These are phyloP conservation scores for Melanargia galathea DNA, from an alignment of 2,888 invertebrate genomes.

Conservation along the genomic window DNA sequence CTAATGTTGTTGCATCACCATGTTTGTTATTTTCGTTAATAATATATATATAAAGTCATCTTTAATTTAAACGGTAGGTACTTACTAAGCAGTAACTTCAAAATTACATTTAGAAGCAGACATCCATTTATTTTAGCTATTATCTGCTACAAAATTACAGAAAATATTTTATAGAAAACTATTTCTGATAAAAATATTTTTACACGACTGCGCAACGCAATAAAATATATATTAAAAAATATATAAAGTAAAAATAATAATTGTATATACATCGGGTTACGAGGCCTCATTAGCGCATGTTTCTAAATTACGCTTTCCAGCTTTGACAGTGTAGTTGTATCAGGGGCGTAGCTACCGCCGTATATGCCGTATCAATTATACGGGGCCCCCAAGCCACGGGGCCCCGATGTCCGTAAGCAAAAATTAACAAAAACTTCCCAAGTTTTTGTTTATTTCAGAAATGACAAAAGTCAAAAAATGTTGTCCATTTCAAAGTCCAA, in stretches of 20 bases:
- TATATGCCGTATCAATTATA: too few species aligned
- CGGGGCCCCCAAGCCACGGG: too few species aligned
- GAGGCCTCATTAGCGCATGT: conserved; percentile 40
- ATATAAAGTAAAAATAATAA: neutral
- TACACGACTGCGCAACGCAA: neutral
- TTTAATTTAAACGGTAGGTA: neutral
- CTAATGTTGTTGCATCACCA: conserved; percentile 1
- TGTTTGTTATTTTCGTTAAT: neutral
- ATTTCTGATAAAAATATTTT: too few species aligned
- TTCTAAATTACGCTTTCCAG: conserved; percentile 48
- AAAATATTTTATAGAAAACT: neutral
- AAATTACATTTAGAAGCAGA: neutral
- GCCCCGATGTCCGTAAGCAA: too few species aligned
- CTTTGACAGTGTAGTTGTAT: conserved; percentile 53
- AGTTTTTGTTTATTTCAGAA: too few species aligned
- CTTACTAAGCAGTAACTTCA: neutral
- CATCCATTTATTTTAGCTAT: neutral
- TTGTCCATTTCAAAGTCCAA: too few species aligned
- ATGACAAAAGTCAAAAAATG: too few species aligned
- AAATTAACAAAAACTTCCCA: too few species aligned
- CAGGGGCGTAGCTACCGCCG: too few species aligned
- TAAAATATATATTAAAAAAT: neutral
- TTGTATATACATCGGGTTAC: conserved; percentile 30
- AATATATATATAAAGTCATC: too few species aligned
- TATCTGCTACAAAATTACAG: neutral